phyloP scores from a whole-genome alignment of 2,888 invertebrate genomes.

The Leucophora obtusa region DNA sequence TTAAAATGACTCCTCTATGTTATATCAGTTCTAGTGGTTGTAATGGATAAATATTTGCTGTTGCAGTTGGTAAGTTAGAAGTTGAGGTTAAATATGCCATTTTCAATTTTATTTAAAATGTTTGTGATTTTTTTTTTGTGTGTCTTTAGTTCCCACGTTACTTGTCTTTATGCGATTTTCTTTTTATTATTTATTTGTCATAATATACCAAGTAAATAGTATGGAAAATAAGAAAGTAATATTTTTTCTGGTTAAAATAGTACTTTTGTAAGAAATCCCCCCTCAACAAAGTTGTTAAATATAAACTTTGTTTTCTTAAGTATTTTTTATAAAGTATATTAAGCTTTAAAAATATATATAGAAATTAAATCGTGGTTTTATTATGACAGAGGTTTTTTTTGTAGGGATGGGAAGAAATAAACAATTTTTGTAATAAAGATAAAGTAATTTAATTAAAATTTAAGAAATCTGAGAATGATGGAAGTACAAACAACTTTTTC shows the following conservation, averaged over 20 bases:
- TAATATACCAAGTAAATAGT: slow-evolving; percentile 52
- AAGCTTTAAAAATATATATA: no score
- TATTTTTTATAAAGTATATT: background rate
- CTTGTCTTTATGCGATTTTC: background rate
- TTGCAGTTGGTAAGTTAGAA: slow-evolving; percentile 19
- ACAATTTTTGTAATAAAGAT: no score
- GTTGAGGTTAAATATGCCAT: slow-evolving; percentile 54
- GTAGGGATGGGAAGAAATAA: no score
- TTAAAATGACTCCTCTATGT: background rate
- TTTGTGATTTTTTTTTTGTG: background rate
- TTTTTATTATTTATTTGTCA: slow-evolving; percentile 51
- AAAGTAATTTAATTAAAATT: no score
- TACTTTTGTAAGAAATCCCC: slow-evolving; percentile 22
- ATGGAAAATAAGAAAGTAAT: slow-evolving; percentile 49
- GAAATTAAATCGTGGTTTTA: background rate
- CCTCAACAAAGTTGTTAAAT: slow-evolving; percentile 8
- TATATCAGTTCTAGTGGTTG: slow-evolving; percentile 6
- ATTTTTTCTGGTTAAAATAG: slow-evolving; percentile 50
- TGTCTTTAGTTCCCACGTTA: background rate
- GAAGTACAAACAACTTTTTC: no score
- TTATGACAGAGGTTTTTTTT: background rate
- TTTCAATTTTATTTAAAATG: slow-evolving; percentile 52
- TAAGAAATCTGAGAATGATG: no score
- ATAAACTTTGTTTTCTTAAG: slow-evolving; percentile 32
- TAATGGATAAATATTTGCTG: slow-evolving; percentile 9